Conservation (phyloP, 2,888 invertebrate species). For the Gryllus longicercus region DNA sequence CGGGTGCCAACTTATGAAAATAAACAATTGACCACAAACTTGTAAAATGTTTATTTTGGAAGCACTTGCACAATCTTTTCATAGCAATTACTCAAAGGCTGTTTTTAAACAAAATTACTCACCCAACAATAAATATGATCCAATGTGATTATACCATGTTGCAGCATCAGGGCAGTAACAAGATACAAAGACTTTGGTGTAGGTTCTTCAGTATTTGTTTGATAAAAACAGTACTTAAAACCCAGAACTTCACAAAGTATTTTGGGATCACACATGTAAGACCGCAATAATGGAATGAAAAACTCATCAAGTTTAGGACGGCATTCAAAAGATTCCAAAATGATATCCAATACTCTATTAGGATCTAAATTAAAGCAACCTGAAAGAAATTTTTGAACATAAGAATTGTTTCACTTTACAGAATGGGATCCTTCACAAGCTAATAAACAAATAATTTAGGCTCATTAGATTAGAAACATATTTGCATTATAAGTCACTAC, state of each 20-base stretch:
- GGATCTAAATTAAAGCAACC: conserved; percentile 99
- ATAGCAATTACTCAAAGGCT: neutral
- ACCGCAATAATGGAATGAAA: conserved; percentile 81
- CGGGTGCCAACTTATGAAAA: conserved; percentile 68
- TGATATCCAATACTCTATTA: conserved; percentile 92
- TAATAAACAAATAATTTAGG: neutral
- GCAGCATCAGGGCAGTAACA: conserved; percentile 84
- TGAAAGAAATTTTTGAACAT: conserved; percentile 47
- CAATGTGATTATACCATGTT: conserved; percentile 78
- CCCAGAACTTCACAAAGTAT: conserved; percentile 93
- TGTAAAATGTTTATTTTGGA: neutral
- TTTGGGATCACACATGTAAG: conserved; percentile 82
- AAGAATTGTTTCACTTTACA: too few relatives aligned
- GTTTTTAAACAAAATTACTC: conserved; percentile 44
- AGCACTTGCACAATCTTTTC: neutral
- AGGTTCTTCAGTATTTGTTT: conserved; percentile 58
- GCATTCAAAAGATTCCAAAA: conserved; percentile 94
- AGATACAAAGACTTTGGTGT: conserved; percentile 80
- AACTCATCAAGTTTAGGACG: conserved; percentile 69
- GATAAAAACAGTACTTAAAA: conserved; percentile 76
- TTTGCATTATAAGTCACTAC: neutral
- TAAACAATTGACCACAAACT: conserved; percentile 22
- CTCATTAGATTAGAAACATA: neutral
- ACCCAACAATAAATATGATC: conserved; percentile 91
- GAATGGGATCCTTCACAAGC: too few relatives aligned